Evolutionary conservation across 2,113 vertebrate species (phyloP), one percentile per base, ranked within the genome.

Genomic region (Carassius auratus): DNA sequence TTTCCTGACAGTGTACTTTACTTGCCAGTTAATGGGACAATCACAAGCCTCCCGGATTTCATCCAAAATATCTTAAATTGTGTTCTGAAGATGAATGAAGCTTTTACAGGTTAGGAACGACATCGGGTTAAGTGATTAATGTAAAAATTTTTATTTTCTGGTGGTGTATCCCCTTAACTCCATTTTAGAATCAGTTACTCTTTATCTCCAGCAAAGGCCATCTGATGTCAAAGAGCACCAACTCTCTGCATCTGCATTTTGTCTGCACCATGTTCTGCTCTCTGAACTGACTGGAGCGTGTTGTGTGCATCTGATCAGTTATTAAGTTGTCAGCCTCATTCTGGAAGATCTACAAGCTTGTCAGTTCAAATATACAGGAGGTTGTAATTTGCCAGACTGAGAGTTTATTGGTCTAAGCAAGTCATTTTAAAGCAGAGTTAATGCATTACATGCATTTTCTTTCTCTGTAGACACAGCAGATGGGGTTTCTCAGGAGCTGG

Each of bases 401-500:
- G 3, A 50, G 48, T 50, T 50, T 50, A 3, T 48, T 48, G 45
- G 45, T 48, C 45, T 48, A 48, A 48, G 45, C 10, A 12, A 50
- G 48, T 13, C 48, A 13, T 50, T 50, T 52, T 15, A 3, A 45
- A 7, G 71, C 5, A 9, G 21, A 84, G 23, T 75, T 42, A 84
- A 48, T 68, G 64, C 19, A 55, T 23, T 21, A 8, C 26, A 5
- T 8, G 0, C 9, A 26, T 38, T 45, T 48, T 75, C 15, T 45
- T 19, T 57, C 50, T 86, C 84, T 88, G 64, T 94, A 99, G 98
- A 99, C 95, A 99, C 98, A 52, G 98, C 98, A 82, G 98, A 99
- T 6, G 98, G 98, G 0, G 98, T 99, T 84, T 99, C 98, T 84
- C 98, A 99, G 92, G 98, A 99, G 84, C 96, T 99, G 86, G 98